Evolutionary conservation across 92 coral and sea anemone species (phyloP), one percentile per base, ranked within the genome.

Genomic region (Phenganax subtilis): DNA sequence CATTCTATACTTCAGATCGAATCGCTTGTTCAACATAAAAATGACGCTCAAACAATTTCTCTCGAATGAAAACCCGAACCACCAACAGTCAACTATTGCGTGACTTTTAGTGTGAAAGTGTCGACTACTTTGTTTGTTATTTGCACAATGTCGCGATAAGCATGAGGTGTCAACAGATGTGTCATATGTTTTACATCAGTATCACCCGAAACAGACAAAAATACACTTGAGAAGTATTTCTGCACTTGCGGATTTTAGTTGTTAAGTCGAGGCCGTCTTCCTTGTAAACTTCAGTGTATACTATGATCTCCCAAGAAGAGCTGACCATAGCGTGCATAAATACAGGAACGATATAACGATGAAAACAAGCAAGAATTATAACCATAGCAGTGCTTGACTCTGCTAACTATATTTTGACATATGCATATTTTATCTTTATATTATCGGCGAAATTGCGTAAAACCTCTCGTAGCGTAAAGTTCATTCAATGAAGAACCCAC

Each of bases 51-150:
- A 37, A 37, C 47, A 37, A 37, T 37, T 37, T 37, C 47, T 37
- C 47, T 37, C 3, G 47, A 37, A 54, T 57, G 17, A 3, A 59
- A 77, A 71, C 44, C 66, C 10, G 61, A 60, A 15, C 59, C 59
- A 37, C 61, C 67, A 59, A 14, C 61, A 8, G 59, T 56, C 71
- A 44, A 51, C 53, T 16, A 52, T 77, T 77, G 82, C 62, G 59
- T 54, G 63, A 57, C 82, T 62, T 60, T 60, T 62, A 77, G 64
- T 64, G 71, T 57, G 82, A 77, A 77, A 57, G 82, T 77, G 82
- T 77, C 82, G 82, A 77, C 82, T 77, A 64, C 82, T 77, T 62
- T 37, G 66, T 77, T 77, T 77, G 37, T 77, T 29, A 62, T 77
- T 77, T 77, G 66, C 82, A 64, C 71, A 62, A 77, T 51, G 71